Conservation (phyloP, 2,888 invertebrate species). For the Drosophila setosimentum region DNA sequence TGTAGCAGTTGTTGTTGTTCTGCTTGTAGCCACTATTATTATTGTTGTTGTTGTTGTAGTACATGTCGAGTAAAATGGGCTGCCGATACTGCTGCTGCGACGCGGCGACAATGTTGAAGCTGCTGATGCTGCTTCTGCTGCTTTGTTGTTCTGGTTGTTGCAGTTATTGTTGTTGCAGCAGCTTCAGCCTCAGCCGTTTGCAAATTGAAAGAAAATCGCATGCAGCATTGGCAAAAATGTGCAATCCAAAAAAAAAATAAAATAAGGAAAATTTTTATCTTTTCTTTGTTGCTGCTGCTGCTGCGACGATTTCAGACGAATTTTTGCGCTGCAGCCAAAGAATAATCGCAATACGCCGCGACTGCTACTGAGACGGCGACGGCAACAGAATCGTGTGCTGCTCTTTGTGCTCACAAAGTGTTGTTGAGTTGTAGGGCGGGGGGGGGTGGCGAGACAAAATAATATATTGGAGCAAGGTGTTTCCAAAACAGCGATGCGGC, state of each 20-base stretch:
- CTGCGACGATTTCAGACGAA: slow-evolving; percentile 56
- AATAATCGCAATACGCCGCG: slow-evolving; percentile 69
- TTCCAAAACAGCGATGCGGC: slow-evolving; percentile 70
- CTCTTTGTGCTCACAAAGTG: slow-evolving; percentile 19
- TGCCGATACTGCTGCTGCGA: slow-evolving; percentile 69
- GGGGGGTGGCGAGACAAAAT: slow-evolving; percentile 38
- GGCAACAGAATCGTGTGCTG: slow-evolving; percentile 43
- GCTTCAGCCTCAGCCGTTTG: slow-evolving; percentile 40
- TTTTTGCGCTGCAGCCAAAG: slow-evolving; percentile 69
- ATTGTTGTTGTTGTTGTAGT: slow-evolving; percentile 49
- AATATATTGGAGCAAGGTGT: slow-evolving; percentile 79
- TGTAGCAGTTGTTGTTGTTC: slow-evolving; percentile 42
- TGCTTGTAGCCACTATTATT: slow-evolving; percentile 30
- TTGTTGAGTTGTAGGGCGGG: neutral
- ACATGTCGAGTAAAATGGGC: slow-evolving; percentile 63
- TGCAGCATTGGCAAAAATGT: slow-evolving; percentile 69
- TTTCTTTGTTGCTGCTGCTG: slow-evolving; percentile 35
- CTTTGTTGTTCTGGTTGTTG: slow-evolving; percentile 32
- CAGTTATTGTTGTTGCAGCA: slow-evolving; percentile 33
- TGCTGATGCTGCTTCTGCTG: slow-evolving; percentile 32
- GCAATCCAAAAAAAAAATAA: slow-evolving; percentile 35
- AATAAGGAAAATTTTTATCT: slow-evolving; percentile 34
- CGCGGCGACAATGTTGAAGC: slow-evolving; percentile 71
- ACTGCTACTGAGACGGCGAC: slow-evolving; percentile 54
- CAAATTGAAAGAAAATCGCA: slow-evolving; percentile 66